Conservation (phyloP, 2,797 vertebrate species). For the Graptemys geographica region DNA sequence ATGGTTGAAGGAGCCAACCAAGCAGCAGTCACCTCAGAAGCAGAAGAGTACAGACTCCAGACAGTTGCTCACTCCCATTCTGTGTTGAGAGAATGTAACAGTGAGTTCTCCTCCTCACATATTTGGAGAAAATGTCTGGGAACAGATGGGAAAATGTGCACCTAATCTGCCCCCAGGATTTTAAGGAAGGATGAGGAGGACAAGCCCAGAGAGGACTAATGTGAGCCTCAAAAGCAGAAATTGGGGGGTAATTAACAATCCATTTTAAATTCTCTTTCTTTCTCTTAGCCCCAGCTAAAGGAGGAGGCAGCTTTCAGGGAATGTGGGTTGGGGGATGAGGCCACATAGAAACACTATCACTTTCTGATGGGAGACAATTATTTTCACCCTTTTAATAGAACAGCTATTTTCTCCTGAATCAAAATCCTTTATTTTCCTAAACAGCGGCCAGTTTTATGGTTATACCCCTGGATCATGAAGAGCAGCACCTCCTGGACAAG, state of each 20-base stretch:
- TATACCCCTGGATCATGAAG: not conserved
- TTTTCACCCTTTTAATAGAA: accelerated
- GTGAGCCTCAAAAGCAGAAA: not conserved
- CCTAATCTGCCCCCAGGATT: not conserved
- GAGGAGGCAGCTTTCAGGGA: not conserved
- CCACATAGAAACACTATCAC: not conserved
- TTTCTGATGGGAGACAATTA: not conserved
- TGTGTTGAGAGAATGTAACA: not conserved
- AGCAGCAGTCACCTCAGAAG: not conserved
- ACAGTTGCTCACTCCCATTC: not conserved
- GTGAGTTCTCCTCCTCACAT: accelerated
- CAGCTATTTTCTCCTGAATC: not conserved
- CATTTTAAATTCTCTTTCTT: not conserved
- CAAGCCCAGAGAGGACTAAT: not conserved
- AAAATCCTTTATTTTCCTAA: not conserved
- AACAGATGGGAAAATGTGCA: not conserved
- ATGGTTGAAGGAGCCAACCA: accelerated
- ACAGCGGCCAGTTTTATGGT: not conserved
- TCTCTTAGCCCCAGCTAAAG: not conserved
- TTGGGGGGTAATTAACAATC: not conserved
- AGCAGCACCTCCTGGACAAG: not conserved
- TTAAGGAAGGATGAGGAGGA: not conserved
- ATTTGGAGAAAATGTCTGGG: not conserved
- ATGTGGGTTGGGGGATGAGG: not conserved
- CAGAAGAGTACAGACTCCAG: not conserved